Conservation (phyloP, 1,140 invertebrate species). For the Atta colombica region DNA sequence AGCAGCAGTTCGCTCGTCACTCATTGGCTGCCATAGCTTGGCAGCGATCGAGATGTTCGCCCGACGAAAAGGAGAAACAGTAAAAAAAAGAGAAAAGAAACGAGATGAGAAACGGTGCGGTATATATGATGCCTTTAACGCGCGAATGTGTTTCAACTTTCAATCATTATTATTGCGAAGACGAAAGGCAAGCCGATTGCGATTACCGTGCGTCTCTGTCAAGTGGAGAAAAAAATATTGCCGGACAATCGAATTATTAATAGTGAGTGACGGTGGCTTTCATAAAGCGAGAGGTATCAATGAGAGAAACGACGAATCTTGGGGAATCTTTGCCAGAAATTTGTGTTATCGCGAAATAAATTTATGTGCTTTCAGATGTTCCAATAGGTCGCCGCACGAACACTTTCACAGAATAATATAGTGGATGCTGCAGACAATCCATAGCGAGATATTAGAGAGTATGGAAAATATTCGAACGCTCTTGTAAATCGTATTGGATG, state of each 20-base stretch:
- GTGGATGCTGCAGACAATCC: not conserved
- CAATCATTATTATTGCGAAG: slow-evolving; percentile 68
- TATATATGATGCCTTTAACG: slow-evolving; percentile 54
- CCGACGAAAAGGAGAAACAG: slow-evolving; percentile 40
- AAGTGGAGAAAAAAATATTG: slow-evolving; percentile 47
- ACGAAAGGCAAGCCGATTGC: slow-evolving; percentile 32
- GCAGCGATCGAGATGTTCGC: slow-evolving; percentile 63
- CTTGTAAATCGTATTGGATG: not conserved
- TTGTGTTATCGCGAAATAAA: not conserved
- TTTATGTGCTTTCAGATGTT: not conserved
- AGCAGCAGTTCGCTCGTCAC: slow-evolving; percentile 73
- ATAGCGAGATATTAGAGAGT: not conserved
- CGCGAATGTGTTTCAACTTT: slow-evolving; percentile 69
- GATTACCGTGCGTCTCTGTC: slow-evolving; percentile 1
- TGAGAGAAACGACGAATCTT: slow-evolving; percentile 9
- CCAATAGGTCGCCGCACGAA: not conserved
- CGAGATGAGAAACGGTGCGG: not conserved
- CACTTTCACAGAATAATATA: not conserved
- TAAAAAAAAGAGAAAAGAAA: not conserved
- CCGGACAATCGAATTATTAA: slow-evolving; percentile 69
- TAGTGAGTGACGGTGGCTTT: slow-evolving; percentile 21
- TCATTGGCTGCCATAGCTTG: slow-evolving; percentile 70
- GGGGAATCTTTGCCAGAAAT: not conserved
- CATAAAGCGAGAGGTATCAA: slow-evolving; percentile 3
- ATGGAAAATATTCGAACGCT: not conserved